Base-by-base conservation (phyloP, 2,888 invertebrate genomes). In the Dermolepida albohirtum region DNA sequence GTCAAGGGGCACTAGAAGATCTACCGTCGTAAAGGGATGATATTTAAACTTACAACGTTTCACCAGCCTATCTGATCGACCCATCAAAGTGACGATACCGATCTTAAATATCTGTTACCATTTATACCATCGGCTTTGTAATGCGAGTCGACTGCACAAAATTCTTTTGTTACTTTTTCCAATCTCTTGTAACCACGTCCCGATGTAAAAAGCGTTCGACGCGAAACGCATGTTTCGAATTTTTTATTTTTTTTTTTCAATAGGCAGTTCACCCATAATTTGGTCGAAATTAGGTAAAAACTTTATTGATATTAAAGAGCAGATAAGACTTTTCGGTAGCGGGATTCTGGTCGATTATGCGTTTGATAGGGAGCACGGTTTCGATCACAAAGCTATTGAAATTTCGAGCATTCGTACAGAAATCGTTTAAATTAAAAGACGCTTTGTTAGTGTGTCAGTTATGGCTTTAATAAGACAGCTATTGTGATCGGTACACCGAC, bases 71-170 rank as follows among this genome's bases (percentile, higher is more conserved):
- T 65, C 65, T 47, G 65, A 65, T 65, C 65, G 65, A 54, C 47
- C 52, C 65, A 44, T 54, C 54, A 65, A 65, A 52, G 39, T 52
- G 44, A 54, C 67, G 70, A 70, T 70, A 70, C 54, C 27, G 52
- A 70, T 70, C 70, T 70, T 67, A 67, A 64, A 70, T 67, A 70
- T 70, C 70, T 70, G 70, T 66, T 70, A 67, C 70, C 70, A 57
- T 70, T 70, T 70, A 70, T 65, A 52, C 65, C 65, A 43, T 44
- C 65, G 49, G 59, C 59, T 47, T 65, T 64, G 52, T 65, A 52
- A 54, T 52, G 52, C 65, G 65, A 65, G 43, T 44, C 52, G 47
- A 65, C 59, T 62, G 59, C 59, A 62, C 43, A 54, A 52, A 54
- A 65, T 52, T 65, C 65, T 52, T 54, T 65, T 52, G 54, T 65